These are phyloP conservation scores for Lutraria lutraria DNA, from an alignment of 2,888 invertebrate species.

Conservation along the genomic window DNA sequence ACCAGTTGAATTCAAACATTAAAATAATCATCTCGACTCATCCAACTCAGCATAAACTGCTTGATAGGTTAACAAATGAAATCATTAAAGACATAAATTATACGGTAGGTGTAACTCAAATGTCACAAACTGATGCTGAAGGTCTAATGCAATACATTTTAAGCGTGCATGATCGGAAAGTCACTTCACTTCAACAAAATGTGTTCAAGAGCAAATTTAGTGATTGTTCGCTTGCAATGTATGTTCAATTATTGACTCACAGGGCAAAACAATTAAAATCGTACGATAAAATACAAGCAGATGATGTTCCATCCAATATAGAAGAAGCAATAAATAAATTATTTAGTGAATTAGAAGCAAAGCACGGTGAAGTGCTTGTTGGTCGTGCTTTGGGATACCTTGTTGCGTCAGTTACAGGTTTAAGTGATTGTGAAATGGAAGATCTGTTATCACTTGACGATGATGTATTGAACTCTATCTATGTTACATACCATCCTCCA, in stretches of 20 bases:
- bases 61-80: conserved; percentile 74
- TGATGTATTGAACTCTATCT: conserved; percentile 80
- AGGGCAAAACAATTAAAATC: conserved; percentile 77
- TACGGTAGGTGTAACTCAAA: conserved; percentile 58
- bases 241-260: conserved; percentile 77
- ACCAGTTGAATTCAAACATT: conserved; percentile 79
- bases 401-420: conserved; percentile 83
- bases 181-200: conserved; percentile 77
- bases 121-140: conserved; percentile 68
- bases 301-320: conserved; percentile 71
- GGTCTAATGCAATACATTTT: conserved; percentile 70
- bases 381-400: conserved; percentile 80
- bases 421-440: conserved; percentile 86
- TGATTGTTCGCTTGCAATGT: conserved; percentile 80
- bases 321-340: conserved; percentile 75
- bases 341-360: conserved; percentile 79
- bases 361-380: conserved; percentile 80
- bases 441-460: conserved; percentile 86
- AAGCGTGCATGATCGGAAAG: conserved; percentile 69
- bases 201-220: conserved; percentile 74
- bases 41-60: conserved; percentile 72
- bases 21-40: conserved; percentile 82
- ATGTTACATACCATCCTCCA: conserved; percentile 70
- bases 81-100: conserved; percentile 59
- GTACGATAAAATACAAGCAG: conserved; percentile 51